Evolutionary conservation across 2,113 vertebrate genomes (phyloP).

Genomic region (Seriola aureovittata): DNA sequence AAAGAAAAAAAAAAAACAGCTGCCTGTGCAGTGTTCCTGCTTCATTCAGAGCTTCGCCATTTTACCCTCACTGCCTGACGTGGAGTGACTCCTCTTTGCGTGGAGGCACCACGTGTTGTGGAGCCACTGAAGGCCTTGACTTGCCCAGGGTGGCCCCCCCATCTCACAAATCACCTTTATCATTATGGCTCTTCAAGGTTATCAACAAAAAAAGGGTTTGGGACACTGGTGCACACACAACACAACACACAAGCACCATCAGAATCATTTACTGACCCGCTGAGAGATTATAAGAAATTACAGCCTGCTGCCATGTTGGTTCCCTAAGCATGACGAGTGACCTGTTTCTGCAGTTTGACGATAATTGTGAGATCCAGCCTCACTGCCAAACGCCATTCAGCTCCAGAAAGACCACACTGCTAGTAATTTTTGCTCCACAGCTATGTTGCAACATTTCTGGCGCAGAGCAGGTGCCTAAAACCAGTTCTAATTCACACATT

Average conservation of each 20-base stretch:
- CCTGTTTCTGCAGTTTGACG: neutral
- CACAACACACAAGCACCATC: conserved; percentile 8
- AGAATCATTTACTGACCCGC: neutral
- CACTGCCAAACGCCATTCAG: neutral
- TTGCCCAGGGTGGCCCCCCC: conserved; percentile 26
- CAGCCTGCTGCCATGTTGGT: conserved; percentile 53
- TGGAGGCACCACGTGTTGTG: conserved; percentile 76
- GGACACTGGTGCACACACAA: neutral
- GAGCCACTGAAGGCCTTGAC: conserved; percentile 46
- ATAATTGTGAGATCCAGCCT: neutral
- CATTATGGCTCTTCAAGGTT: conserved; percentile 18
- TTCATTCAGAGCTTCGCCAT: conserved; percentile 76
- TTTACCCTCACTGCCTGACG: conserved; percentile 79
- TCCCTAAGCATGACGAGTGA: conserved; percentile 13
- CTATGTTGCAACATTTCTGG: conserved; percentile 9
- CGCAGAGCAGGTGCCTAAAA: neutral
- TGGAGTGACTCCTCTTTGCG: conserved; percentile 62
- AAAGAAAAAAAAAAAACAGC: neutral
- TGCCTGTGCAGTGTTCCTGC: conserved; percentile 15
- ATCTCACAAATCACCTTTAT: conserved; percentile 48
- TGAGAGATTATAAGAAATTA: conserved; percentile 6
- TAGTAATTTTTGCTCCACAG: neutral
- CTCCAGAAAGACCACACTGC: neutral
- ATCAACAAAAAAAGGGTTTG: neutral
- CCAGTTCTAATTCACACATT: neutral